phyloP scores from a whole-genome alignment of 2,797 vertebrate genomes.

The Tapera naevia region DNA sequence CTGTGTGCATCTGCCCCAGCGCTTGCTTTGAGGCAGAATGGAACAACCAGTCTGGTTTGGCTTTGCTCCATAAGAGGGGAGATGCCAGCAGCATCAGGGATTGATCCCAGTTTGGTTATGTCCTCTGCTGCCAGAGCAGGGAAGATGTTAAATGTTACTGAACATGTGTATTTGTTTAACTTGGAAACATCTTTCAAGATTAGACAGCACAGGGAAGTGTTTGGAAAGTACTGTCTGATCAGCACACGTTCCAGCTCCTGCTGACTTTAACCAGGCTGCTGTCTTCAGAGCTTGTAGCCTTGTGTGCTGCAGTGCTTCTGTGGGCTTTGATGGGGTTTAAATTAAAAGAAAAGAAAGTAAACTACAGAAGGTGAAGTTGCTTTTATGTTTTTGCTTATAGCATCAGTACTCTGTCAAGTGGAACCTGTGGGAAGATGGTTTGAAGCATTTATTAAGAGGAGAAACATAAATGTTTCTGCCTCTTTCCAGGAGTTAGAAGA shows the following conservation, averaged over 20 bases:
- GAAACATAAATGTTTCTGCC: conserved; percentile 89
- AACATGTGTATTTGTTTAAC: not conserved
- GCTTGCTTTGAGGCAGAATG: rapidly evolving
- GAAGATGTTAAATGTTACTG: rapidly evolving
- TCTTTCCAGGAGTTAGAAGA: conserved; percentile 98
- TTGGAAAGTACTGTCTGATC: not conserved
- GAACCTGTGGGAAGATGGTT: conserved; percentile 98
- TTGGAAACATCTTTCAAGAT: rapidly evolving
- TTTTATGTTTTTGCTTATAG: conserved; percentile 76
- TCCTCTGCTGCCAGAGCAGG: rapidly evolving
- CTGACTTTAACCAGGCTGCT: rapidly evolving
- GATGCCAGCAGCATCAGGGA: too few relatives aligned
- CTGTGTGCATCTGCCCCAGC: not conserved
- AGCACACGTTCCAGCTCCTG: not conserved
- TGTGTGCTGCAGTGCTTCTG: not conserved
- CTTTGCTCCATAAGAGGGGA: not conserved
- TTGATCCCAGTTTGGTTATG: too few relatives aligned
- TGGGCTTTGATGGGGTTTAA: not conserved
- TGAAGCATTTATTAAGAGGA: conserved; percentile 94
- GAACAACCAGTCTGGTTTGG: not conserved
- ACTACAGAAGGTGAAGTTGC: conserved; percentile 40
- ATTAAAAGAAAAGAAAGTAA: not conserved
- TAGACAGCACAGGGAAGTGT: rapidly evolving
- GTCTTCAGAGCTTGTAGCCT: not conserved
- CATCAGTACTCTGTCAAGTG: conserved; percentile 89